Base-by-base conservation (phyloP, 1,140 invertebrate genomes). In the Yoshiicerus persimilis region DNA sequence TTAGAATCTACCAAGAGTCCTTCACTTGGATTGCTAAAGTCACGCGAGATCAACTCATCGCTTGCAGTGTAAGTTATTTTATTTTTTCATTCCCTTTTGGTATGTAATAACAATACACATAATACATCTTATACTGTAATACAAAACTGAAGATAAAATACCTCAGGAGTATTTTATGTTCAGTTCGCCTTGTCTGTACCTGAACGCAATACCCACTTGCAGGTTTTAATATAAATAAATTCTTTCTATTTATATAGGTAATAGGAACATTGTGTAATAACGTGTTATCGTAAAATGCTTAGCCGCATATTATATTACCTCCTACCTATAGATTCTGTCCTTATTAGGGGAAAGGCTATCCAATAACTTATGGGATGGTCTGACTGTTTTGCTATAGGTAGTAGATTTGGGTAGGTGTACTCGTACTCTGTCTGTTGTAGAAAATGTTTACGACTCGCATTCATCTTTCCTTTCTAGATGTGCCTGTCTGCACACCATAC, bases 1-100 rank as follows among this genome's bases (percentile, higher is more conserved):
- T 95, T 89, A 94, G 95, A 91, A 91, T 92, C 8, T 94, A 94
- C 93, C 93, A 94, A 89, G 94, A 94, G 88, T 93, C 93, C 90
- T 95, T 95, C 91, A 92, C 93, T 34, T 87, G 88, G 90, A 89
- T 91, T 80, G 77, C 88, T 47, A 89, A 89, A 87, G 87, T 87
- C 83, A 91, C 90, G 38, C 87, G 89, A 88, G 84, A 90, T 89
- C 90, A 90, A 83, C 88, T 91, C 70, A 91, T 90, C 34, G 89
- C 87, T 23, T 75, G 88, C 77, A 89, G 89, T 88, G 89, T 90
- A 87, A 89, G 88, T 88, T 25, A 34, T 41, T 83, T 47, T 84
- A 20, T 23, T n/a, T 38, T 87, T 36, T 80, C 25, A 87, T 83
- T 83, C 30, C n/a, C 13, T 80, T 25, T 66, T 30, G 64, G 8